Base-by-base conservation (phyloP, 2,797 vertebrate genomes). In the Trachurus trachurus region DNA sequence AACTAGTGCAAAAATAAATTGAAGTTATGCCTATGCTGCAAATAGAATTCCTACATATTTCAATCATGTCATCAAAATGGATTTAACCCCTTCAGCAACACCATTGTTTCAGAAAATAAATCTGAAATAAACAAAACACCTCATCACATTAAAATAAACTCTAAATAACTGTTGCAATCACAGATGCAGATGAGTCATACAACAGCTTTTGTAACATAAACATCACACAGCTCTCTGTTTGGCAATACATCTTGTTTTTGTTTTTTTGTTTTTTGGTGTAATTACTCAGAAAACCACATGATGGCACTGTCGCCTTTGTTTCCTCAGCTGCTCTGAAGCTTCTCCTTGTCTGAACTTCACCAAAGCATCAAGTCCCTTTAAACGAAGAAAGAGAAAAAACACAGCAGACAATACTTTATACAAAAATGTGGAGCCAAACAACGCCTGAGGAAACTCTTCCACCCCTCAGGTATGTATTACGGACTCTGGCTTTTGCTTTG, bases 261-360 rank as follows among this genome's bases (percentile, higher is more conserved):
- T 12, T 26, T 15, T 12, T 13, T 29, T 17, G 37, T 12, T 13
- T 29, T 17, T 17, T 13, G 6, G 9, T 91, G 89, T 72, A 85
- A 80, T 86, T 16, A 50, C 21, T 42, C 1, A 6, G 1, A 66
- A 2, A 16, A 71, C 92, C 95, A 95, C 93, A 85, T 26, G 94
- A 82, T 80, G 94, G 89, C 91, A 80, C 77, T 88, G 56, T 73
- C 42, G 50, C 39, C 86, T 56, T 88, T 58, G 22, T 61, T 72
- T 61, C 44, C 19, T 81, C 10, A 22, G 31, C 13, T 4, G 15
- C 12, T 44, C 50, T 37, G 21, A 47, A 17, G 10, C 37, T 40
- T 26, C 26, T 4, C 3, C 17, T 12, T 11, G 1, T 47, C 22
- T 9, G 34, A 5, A 19, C 10, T 26, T 66, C 66, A 59, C 40